These are phyloP conservation scores for Pangasianodon gigas DNA, from an alignment of 2,113 vertebrate species.

Conservation along the genomic window DNA sequence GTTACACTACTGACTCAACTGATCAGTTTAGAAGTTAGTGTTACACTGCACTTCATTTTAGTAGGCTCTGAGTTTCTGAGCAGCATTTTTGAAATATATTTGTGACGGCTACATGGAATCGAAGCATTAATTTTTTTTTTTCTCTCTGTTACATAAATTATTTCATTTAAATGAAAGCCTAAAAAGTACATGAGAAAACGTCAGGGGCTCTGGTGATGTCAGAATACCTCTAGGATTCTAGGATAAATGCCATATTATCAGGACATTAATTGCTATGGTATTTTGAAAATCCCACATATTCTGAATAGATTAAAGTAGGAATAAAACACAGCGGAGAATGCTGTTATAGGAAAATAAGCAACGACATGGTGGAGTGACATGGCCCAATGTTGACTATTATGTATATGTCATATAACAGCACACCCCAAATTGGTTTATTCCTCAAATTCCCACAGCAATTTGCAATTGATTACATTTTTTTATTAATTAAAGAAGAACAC, in stretches of 20 bases:
- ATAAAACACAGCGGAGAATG: too few species aligned
- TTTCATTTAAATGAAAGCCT: too few species aligned
- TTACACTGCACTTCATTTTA: too few species aligned
- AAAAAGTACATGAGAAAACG: background rate
- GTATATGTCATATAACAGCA: background rate
- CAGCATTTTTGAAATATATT: too few species aligned
- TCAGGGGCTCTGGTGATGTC: background rate
- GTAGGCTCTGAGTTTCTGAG: too few species aligned
- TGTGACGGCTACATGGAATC: too few species aligned
- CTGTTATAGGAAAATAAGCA: background rate
- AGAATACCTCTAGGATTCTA: background rate
- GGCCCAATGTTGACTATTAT: background rate
- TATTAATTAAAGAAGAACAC: background rate
- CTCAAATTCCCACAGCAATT: background rate
- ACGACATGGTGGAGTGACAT: background rate
- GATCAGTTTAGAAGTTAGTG: too few species aligned
- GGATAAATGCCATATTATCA: background rate
- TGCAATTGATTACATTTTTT: background rate
- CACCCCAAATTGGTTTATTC: background rate
- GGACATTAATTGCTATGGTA: background rate
- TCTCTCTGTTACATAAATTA: too few species aligned
- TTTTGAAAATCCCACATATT: background rate
- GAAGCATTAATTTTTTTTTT: too few species aligned
- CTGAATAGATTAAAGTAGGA: background rate
- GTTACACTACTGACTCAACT: too few species aligned